A percentile compares a stretch with the other conserved stretches of the same genome.
These are phyloP conservation scores for Chromis chromis DNA, from an alignment of 2,797 vertebrate genomes.

Conservation along the genomic window DNA sequence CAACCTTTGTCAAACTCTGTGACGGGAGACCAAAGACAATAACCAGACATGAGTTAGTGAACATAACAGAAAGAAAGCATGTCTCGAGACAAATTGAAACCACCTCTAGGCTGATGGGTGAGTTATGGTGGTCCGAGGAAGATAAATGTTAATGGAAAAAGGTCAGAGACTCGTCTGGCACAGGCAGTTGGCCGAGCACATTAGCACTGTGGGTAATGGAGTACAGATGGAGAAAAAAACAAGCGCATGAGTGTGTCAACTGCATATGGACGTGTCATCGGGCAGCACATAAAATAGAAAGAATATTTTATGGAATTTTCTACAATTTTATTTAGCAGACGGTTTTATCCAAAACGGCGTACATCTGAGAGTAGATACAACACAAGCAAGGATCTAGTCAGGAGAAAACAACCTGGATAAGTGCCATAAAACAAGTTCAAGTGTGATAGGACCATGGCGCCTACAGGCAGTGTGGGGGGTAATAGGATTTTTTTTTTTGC, in stretches of 20 bases:
- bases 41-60: constrained; percentile 15
- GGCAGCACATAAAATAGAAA: neutral
- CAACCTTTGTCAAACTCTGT: constrained; percentile 16
- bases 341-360: too few species aligned
- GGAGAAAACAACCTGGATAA: too few species aligned
- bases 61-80: constrained; percentile 23
- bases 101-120: constrained; percentile 41
- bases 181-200: constrained; percentile 18
- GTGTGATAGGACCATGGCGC: too few species aligned
- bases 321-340: too few species aligned
- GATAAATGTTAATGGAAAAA: constrained; percentile 43
- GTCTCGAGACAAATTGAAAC: constrained; percentile 51
- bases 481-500: too few species aligned
- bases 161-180: constrained; percentile 47
- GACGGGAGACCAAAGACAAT: constrained; percentile 31
- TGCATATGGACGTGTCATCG: constrained; percentile 12
- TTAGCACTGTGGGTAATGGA: constrained; percentile 50
- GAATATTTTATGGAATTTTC: neutral
- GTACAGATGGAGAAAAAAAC: constrained; percentile 51
- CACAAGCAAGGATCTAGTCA: too few species aligned
- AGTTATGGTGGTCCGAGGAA: constrained; percentile 57
- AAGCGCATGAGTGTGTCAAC: neutral
- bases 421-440: too few species aligned
- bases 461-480: too few species aligned
- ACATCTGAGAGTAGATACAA: too few species aligned